phyloP scores from a whole-genome alignment of 2,888 invertebrate species.

The Tipula helvola region DNA sequence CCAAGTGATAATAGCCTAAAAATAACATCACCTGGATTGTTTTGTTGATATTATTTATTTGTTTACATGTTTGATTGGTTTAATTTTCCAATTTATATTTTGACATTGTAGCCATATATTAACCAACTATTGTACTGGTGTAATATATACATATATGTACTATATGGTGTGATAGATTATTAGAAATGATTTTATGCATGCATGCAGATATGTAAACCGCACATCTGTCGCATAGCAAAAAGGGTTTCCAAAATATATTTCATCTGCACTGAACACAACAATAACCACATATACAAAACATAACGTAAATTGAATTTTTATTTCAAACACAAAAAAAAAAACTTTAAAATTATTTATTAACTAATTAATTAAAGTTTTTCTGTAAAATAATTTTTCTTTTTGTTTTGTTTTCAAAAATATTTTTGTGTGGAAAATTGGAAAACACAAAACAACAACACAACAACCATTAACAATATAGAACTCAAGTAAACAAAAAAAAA shows the following conservation, averaged over 20 bases:
- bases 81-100: not conserved
- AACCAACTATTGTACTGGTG: not conserved
- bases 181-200: not conserved
- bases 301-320: not conserved
- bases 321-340: not conserved
- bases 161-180: not conserved
- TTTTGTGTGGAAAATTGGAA: not conserved
- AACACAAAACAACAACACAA: not conserved
- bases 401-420: not conserved
- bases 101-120: not conserved
- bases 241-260: not conserved
- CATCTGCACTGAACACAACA: not conserved
- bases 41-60: not conserved
- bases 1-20: not conserved
- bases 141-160: not conserved
- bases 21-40: not conserved
- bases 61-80: not conserved
- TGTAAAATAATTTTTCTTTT: not conserved
- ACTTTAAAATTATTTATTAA: not conserved
- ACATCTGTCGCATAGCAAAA: not conserved
- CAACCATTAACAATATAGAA: not conserved
- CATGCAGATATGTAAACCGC: not conserved
- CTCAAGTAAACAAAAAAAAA: not conserved
- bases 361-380: not conserved
- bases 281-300: not conserved